Conservation (phyloP, 1,140 invertebrate genomes). For the Aphaenogaster floridana region DNA sequence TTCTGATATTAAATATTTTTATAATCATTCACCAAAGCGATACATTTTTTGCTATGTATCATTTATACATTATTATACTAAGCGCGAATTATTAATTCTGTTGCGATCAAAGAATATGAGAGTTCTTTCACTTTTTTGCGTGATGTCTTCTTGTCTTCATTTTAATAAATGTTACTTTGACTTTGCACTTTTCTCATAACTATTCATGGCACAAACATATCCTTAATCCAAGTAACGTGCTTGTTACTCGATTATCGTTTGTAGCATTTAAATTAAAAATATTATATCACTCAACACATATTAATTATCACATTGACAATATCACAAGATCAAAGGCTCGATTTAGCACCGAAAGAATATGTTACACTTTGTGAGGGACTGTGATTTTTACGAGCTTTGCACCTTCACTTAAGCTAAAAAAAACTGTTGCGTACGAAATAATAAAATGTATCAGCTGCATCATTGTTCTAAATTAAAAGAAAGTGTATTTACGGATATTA, state of each 20-base stretch:
- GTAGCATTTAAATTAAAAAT: conserved; percentile 22
- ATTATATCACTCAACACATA: conserved; percentile 41
- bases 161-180: conserved; percentile 35
- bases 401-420: conserved; percentile 38
- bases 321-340: conserved; percentile 15
- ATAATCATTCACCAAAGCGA: conserved; percentile 6
- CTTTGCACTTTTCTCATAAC: conserved; percentile 35
- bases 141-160: conserved; percentile 42
- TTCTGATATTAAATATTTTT: conserved; percentile 11
- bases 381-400: conserved; percentile 12
- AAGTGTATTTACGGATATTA: conserved; percentile 7
- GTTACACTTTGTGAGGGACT: conserved; percentile 11
- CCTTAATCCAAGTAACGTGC: conserved; percentile 38
- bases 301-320: conserved; percentile 45
- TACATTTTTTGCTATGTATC: conserved; percentile 10
- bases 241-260: conserved; percentile 43
- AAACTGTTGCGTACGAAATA: conserved; percentile 4
- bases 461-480: conserved; percentile 25
- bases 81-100: conserved; percentile 8
- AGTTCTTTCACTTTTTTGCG: conserved; percentile 26
- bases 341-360: conserved; percentile 24
- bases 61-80: conserved; percentile 22
- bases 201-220: conserved; percentile 43
- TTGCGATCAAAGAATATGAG: neutral
- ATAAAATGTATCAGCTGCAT: conserved; percentile 41